phyloP scores from a whole-genome alignment of 2,113 vertebrate genomes.

The Stomatorhinus ivindoensis region DNA sequence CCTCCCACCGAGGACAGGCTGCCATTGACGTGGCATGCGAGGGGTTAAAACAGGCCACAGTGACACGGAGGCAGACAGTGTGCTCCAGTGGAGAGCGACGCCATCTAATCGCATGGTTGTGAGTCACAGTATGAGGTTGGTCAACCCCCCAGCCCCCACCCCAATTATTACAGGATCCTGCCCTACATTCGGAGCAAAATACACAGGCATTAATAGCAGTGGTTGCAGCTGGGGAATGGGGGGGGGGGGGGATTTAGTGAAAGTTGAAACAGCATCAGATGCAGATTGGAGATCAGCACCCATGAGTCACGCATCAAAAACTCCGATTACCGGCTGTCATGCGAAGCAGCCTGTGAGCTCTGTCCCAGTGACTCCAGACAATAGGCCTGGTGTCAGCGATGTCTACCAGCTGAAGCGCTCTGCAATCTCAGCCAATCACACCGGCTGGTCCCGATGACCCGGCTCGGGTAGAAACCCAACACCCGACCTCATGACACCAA shows the following conservation, averaged over 20 bases:
- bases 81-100: conserved; percentile 31
- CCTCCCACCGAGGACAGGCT: background rate
- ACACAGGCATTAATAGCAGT: background rate
- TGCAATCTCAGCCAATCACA: background rate
- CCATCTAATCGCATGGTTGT: conserved; percentile 16
- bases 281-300: background rate
- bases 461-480: conserved; percentile 32
- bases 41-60: conserved; percentile 14
- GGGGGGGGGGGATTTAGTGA: background rate
- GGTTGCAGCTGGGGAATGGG: background rate
- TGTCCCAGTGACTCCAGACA: conserved; percentile 10
- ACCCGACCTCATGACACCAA: conserved; percentile 3
- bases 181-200: background rate
- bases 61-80: conserved; percentile 26
- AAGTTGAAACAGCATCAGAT: background rate
- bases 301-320: background rate
- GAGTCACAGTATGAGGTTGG: conserved; percentile 14
- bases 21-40: background rate
- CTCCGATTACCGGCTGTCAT: background rate
- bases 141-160: background rate
- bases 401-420: background rate
- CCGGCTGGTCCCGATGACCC: conserved; percentile 12
- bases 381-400: background rate
- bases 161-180: background rate
- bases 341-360: background rate